Evolutionary conservation across 2,888 invertebrate genomes (phyloP), one percentile per base, ranked within the genome.

Genomic region (Kuschelorhynchus macadamiae): DNA sequence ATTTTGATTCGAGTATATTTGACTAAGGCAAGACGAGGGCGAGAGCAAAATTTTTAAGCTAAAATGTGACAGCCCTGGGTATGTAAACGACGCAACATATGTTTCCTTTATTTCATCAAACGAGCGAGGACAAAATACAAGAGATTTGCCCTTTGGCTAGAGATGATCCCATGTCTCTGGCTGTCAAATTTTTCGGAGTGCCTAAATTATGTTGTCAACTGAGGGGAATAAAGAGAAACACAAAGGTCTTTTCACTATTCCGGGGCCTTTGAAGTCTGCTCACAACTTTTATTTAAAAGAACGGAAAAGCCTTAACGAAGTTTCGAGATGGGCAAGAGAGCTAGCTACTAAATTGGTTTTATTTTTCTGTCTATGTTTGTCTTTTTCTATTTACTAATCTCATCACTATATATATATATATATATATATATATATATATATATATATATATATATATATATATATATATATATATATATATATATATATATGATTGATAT

Each of bases 181-280:
- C 25, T 44, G 47, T 36, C 57, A 47, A 57, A 57, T 57, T 57
- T 57, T 57, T 57, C 46, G 33, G 46, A 39, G 16, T 47, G 25
- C 25, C 33, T 17, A 57, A 57, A 57, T 57, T 57, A 57, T 44
- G 33, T 46, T 57, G 57, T 46, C 57, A 57, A 57, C 57, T 46
- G 16, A 33, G 20, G 44, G 18, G 47, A 33, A 16, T 44, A 32
- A 36, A 32, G 20, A 57, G 33, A 14, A 46, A 44, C 32, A 57
- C 57, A 57, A 57, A 57, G 57, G 46, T 46, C 57, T 47, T 47
- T 57, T 46, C 32, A 46, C 57, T 57, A 44, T 57, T 57, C 18
- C 11, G 1, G 21, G 55, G 21, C 41, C 57, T 57, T 57, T 57
- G 57, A 57, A 41, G 57, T 55, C 55, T 42, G 30, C 33, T 44